Evolutionary conservation across 2,113 vertebrate species (phyloP), one percentile per base, ranked within the genome.

Genomic region (Macquaria australasica): DNA sequence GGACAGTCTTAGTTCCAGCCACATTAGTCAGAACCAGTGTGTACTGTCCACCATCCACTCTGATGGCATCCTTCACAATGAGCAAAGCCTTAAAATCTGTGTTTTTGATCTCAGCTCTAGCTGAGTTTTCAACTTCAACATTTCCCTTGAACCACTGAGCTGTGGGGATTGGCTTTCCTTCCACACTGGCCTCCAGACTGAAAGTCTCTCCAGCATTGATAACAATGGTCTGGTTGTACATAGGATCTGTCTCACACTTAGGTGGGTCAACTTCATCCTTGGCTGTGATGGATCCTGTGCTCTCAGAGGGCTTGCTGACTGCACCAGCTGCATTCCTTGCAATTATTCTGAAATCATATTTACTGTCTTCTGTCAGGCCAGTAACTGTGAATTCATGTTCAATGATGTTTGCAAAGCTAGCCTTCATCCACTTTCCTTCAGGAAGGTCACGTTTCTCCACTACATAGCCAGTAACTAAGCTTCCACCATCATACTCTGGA

Each of bases 351-450:
- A 99, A 99, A 87, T 99, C 98, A 20, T 99, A 99, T 94, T 97
- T 97, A 83, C 94, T 94, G 86, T 98, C 97, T 95, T 99, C 98
- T 79, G 94, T 97, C 78, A 99, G 96, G n/a, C 98, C 98, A 77
- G 96, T 96, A 71, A 99, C 97, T 82, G 96, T 97, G 91, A 99
- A 99, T 67, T 98, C 96, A 66, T 95, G 97, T 92, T 98, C 98
- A 93, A 96, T 96, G 28, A 99, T 76, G 83, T 98, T 99, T 89
- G 98, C 94, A 90, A 99, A 99, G 81, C 98, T 99, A 21, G 98
- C 97, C 94, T 99, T 99, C 98, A 99, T 99, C 98, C 98, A 99
- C 53, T 97, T 98, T 79, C 98, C 98, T 15, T 99, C 98, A 79
- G 98, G 98, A 55, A 99, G 96, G 84, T 99, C 97, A 85, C 97